A percentile compares a stretch with the other conserved stretches of the same genome.
phyloP scores from a whole-genome alignment of 2,113 vertebrate species.

The Camelus dromedarius region DNA sequence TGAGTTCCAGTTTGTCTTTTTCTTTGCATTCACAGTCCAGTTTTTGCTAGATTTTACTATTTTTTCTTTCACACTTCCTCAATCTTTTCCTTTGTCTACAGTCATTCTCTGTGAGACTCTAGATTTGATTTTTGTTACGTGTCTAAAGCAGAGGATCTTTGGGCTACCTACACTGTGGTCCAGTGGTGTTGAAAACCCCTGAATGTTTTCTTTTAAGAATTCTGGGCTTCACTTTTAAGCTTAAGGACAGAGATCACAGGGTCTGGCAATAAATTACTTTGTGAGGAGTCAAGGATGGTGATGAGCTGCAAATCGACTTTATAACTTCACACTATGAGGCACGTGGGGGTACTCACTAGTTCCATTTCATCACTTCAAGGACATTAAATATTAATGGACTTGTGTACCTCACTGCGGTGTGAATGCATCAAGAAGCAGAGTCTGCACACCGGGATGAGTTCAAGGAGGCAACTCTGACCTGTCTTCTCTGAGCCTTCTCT shows the following conservation, averaged over 20 bases:
- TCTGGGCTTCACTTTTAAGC: constrained; percentile 54
- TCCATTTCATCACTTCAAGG: background rate
- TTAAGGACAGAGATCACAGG: constrained; percentile 41
- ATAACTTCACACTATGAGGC: constrained; percentile 35
- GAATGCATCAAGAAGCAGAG: background rate
- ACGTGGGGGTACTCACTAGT: constrained; percentile 6
- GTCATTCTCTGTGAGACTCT: constrained; percentile 2
- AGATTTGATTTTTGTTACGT: constrained; percentile 1
- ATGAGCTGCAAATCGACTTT: constrained; percentile 59
- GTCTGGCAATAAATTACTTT: constrained; percentile 57
- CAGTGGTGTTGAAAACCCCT: background rate
- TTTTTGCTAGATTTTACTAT: background rate
- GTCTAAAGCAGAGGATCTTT: constrained; percentile 22
- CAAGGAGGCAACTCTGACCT: background rate
- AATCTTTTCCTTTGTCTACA: background rate
- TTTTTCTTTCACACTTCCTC: background rate
- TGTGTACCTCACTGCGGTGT: background rate
- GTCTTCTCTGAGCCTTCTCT: background rate
- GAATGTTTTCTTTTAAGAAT: constrained; percentile 28
- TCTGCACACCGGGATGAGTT: background rate
- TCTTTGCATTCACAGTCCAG: background rate
- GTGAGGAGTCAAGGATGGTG: constrained; percentile 1
- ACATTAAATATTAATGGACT: background rate
- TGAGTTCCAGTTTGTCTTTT: background rate
- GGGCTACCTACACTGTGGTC: background rate